These are phyloP conservation scores for Archips crataeganus DNA, from an alignment of 2,888 invertebrate genomes.

Conservation along the genomic window DNA sequence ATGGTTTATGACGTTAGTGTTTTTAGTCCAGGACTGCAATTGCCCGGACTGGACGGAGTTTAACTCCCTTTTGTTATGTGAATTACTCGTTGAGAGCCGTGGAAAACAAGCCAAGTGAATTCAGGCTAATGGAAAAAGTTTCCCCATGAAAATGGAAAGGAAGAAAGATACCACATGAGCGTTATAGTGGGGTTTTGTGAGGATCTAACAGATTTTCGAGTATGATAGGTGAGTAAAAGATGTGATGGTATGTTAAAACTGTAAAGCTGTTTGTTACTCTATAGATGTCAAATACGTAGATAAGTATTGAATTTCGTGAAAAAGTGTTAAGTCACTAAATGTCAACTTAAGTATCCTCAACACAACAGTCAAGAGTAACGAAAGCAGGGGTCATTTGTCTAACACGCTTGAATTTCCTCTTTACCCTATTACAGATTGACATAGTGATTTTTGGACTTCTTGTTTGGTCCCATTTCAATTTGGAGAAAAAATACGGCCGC, in stretches of 20 bases:
- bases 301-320: not conserved
- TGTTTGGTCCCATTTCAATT: no score
- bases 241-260: not conserved
- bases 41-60: slow-evolving; percentile 17
- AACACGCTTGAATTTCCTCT: no score
- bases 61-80: slow-evolving; percentile 29
- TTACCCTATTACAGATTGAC: no score
- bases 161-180: not conserved
- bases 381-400: no score
- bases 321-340: not conserved
- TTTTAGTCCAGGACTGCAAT: slow-evolving; percentile 27
- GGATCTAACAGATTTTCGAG: slow-evolving; percentile 5
- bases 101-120: slow-evolving; percentile 16
- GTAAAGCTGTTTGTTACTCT: not conserved
- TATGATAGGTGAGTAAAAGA: slow-evolving; percentile 51
- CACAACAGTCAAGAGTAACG: no score
- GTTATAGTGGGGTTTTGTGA: not conserved
- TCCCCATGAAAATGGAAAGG: slow-evolving; percentile 19
- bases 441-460: no score
- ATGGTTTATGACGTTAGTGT: slow-evolving; percentile 36
- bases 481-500: no score
- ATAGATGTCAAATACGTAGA: not conserved
- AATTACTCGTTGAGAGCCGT: slow-evolving; percentile 27
- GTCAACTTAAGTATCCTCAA: not conserved
- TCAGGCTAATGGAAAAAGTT: slow-evolving; percentile 31